Evolutionary conservation across 2,797 vertebrate species (phyloP).

Genomic region (Microctenopoma stevenorrisi): DNA sequence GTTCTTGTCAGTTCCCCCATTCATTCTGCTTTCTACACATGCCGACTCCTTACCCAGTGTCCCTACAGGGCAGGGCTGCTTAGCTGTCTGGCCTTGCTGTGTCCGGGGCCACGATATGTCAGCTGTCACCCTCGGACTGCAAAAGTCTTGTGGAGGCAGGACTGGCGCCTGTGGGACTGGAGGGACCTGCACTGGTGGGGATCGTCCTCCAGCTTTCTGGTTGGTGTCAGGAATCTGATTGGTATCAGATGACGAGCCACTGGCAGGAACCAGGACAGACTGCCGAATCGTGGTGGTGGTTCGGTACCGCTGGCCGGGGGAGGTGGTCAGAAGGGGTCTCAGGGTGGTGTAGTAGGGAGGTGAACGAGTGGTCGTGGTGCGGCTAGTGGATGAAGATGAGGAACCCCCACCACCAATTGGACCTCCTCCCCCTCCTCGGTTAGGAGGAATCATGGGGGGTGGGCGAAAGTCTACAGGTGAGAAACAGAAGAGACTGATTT

Average conservation of each 20-base stretch:
- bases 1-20: neutral
- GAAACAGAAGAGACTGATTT: slow-evolving; percentile 1
- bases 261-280: slow-evolving; percentile 67
- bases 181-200: slow-evolving; percentile 67
- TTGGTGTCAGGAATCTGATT: slow-evolving; percentile 82
- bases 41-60: slow-evolving; percentile 72
- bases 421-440: slow-evolving; percentile 54
- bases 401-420: slow-evolving; percentile 63
- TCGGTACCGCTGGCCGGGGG: slow-evolving; percentile 86
- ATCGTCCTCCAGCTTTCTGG: slow-evolving; percentile 65
- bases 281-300: slow-evolving; percentile 85
- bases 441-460: slow-evolving; percentile 73
- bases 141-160: slow-evolving; percentile 89
- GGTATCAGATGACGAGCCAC: slow-evolving; percentile 72
- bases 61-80: slow-evolving; percentile 92
- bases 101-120: slow-evolving; percentile 97
- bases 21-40: neutral
- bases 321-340: slow-evolving; percentile 84
- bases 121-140: slow-evolving; percentile 86
- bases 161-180: slow-evolving; percentile 85
- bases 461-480: slow-evolving; percentile 72
- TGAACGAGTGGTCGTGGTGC: slow-evolving; percentile 79
- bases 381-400: slow-evolving; percentile 75
- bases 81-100: slow-evolving; percentile 92
- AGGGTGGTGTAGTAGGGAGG: slow-evolving; percentile 83